phyloP scores from a whole-genome alignment of 2,113 vertebrate species.

The Dissostichus mawsoni region DNA sequence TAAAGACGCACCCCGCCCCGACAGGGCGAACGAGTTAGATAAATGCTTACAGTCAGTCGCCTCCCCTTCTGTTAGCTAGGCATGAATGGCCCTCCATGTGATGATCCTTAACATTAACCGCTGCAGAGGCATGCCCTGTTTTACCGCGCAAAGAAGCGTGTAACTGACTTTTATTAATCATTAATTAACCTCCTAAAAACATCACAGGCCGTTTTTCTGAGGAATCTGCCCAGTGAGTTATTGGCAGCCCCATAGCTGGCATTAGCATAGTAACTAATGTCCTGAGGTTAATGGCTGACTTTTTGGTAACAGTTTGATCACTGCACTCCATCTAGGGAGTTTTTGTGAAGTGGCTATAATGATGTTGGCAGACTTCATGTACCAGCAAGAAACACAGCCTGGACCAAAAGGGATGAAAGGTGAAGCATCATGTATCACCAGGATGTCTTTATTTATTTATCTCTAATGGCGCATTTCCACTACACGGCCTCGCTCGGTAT shows the following conservation, averaged over 20 bases:
- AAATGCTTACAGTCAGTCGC: conserved; percentile 58
- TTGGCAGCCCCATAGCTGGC: background rate
- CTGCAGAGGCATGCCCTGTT: background rate
- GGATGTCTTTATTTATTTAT: background rate
- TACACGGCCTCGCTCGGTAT: too few relatives aligned
- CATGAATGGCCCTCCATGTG: conserved; percentile 6
- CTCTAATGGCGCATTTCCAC: too few relatives aligned
- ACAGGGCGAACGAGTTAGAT: conserved; percentile 67
- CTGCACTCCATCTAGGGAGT: background rate
- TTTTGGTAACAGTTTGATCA: background rate
- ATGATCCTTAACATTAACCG: conserved; percentile 16
- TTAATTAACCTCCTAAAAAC: background rate
- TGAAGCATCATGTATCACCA: background rate
- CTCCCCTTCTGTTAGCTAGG: conserved; percentile 25
- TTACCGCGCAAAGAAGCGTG: background rate
- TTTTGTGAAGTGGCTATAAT: conserved; percentile 11
- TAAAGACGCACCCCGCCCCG: conserved; percentile 40
- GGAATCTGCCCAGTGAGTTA: background rate
- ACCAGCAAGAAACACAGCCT: background rate
- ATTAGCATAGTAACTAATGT: background rate
- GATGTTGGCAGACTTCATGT: conserved; percentile 9
- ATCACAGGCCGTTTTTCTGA: background rate
- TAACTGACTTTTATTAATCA: background rate
- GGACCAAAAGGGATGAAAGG: background rate
- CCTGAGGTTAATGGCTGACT: background rate